phyloP scores from a whole-genome alignment of 1,140 invertebrate genomes.

The Planococcus citri region DNA sequence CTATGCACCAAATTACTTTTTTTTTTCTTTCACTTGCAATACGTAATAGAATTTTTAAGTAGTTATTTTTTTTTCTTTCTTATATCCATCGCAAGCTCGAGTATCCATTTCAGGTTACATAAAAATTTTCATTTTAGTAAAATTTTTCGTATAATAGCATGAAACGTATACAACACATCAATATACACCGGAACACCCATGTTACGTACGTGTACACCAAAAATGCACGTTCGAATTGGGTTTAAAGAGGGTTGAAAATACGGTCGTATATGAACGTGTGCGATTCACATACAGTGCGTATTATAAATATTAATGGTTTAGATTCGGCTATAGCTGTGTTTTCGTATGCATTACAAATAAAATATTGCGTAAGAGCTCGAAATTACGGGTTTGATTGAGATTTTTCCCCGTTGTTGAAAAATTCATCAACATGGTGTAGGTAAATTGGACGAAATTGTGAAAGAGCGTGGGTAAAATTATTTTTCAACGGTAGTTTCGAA shows the following conservation, averaged over 20 bases:
- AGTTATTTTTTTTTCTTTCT: too few species aligned
- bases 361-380: too few species aligned
- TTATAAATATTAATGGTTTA: not conserved
- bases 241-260: not conserved
- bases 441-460: too few species aligned
- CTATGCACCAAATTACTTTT: slow-evolving; percentile 6
- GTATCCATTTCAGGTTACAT: slow-evolving; percentile 20
- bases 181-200: not conserved
- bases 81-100: slow-evolving; percentile 3
- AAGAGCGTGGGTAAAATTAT: too few species aligned
- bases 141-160: not conserved
- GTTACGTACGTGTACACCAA: not conserved
- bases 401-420: too few species aligned
- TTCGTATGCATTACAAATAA: not conserved
- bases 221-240: not conserved
- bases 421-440: too few species aligned
- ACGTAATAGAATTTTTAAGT: not conserved
- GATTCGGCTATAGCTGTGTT: not conserved
- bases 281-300: not conserved
- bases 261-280: not conserved
- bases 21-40: not conserved
- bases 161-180: not conserved
- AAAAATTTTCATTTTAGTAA: not conserved
- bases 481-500: too few species aligned
- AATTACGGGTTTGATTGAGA: too few species aligned